Percentiles rank a stretch among this genome's conserved stretches.
phyloP scores from a whole-genome alignment of 2,797 vertebrate species.

The Gallinago stenura region DNA sequence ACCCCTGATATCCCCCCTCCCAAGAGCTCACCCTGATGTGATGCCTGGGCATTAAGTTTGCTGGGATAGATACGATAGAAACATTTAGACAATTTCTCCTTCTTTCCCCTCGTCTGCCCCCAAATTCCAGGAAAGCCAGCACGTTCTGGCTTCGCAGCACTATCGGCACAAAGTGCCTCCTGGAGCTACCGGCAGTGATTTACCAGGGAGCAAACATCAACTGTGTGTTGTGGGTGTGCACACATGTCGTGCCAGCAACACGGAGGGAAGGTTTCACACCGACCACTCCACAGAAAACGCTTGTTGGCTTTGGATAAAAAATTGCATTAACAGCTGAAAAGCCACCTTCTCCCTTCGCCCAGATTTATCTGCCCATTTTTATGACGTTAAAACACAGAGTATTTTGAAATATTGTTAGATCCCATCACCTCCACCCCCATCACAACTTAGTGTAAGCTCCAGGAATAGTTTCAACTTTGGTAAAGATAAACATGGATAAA shows the following conservation, averaged over 20 bases:
- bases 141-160: not conserved
- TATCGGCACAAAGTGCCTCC: not conserved
- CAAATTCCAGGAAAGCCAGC: not conserved
- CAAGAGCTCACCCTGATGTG: accelerated
- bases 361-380: not conserved
- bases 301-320: constrained; percentile 9
- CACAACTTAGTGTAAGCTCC: accelerated
- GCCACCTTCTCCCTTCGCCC: not conserved
- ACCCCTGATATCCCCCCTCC: not conserved
- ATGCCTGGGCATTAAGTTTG: not conserved
- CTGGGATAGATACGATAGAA: accelerated
- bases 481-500: not conserved
- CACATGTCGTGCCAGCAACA: accelerated
- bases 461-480: not conserved
- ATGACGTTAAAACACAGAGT: not conserved
- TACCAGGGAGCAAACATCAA: not conserved
- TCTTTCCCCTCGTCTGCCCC: accelerated
- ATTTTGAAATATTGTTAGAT: not conserved
- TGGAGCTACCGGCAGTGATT: not conserved
- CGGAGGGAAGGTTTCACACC: not conserved
- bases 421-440: not conserved
- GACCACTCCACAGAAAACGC: not conserved
- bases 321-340: not conserved
- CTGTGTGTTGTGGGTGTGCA: accelerated
- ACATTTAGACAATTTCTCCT: not conserved